Base-by-base conservation (phyloP, 2,888 invertebrate species). In the Amaurobius ferox region DNA sequence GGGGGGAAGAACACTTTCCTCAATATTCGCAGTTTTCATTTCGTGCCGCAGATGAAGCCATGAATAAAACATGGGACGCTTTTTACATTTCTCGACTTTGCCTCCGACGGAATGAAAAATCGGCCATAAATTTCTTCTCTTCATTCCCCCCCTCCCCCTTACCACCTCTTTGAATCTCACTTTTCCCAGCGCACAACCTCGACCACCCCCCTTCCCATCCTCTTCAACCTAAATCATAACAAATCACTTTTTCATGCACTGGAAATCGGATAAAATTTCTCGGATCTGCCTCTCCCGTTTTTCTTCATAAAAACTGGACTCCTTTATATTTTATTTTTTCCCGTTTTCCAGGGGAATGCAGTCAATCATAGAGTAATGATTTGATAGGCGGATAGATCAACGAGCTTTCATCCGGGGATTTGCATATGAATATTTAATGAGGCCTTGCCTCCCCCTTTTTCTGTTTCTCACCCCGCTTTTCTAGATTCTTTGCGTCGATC, bases 401-500 rank as follows among this genome's bases (percentile, higher is more conserved):
- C 61, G 70, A 61, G 70, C 64, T 83, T 77, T 77, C 72, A 85
- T 77, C 83, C 77, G 83, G 83, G 77, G 66, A 85, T 77, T 77
- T 85, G 83, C 77, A 85, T 85, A 85, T 85, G 83, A 85, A 77
- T 85, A 77, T 85, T 85, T 85, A 66, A 85, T 85, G 83, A 77
- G 77, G 30, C 26, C 39, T 32, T 64, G 16, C 1, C 55, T 23
- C 19, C 16, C 9, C 16, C 44, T 16, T 23, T 23, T 23, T 23
- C 55, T 23, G 19, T 55, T 23, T 55, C n/a, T n/a, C 9, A 44
- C 44, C 44, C 44, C 44, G 9, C 44, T 16, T 16, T n/a, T n/a
- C 9, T 16, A 44, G 16, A 11, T 44, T 23, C 23, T 55, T 55
- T 3, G 55, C 55, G 55, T 55, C 55, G 19, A 62, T 79, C 79